Percentiles rank a stretch among this genome's conserved stretches.
Conservation (phyloP, 2,113 vertebrate species). For the Aix galericulata region DNA sequence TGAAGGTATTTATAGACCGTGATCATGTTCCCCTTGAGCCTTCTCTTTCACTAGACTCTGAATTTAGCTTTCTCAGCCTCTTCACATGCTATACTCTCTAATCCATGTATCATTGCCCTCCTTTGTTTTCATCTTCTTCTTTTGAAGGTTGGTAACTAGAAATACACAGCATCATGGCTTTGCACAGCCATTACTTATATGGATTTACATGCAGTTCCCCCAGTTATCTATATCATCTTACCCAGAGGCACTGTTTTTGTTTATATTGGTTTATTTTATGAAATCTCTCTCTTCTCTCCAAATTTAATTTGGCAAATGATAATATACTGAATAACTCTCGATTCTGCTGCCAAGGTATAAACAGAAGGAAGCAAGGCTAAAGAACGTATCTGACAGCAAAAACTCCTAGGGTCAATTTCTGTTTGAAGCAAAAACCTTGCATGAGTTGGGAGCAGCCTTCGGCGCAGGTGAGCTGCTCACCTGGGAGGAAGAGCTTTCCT, state of each 20-base stretch:
- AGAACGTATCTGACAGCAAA: background rate
- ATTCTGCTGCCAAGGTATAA: background rate
- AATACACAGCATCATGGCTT: background rate
- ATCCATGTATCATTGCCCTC: background rate
- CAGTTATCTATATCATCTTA: background rate
- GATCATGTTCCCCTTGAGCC: conserved; percentile 38
- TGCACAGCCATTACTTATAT: background rate
- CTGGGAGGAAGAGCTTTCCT: background rate
- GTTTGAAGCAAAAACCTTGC: background rate
- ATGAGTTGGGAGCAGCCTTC: background rate
- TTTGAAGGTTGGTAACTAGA: background rate
- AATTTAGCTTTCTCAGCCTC: conserved; percentile 35
- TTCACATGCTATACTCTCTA: background rate
- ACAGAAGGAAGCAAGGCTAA: background rate
- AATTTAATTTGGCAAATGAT: conserved; percentile 41
- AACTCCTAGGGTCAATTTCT: background rate
- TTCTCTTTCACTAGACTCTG: background rate
- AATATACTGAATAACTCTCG: background rate
- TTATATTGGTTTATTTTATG: conserved; percentile 8
- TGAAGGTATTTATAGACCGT: conserved; percentile 54
- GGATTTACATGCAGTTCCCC: background rate
- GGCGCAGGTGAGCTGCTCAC: background rate
- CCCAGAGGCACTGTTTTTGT: background rate
- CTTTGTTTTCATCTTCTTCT: conserved; percentile 18
- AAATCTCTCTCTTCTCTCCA: conserved; percentile 1